A percentile compares a stretch with the other conserved stretches of the same genome.
Conservation (phyloP, 2,888 invertebrate genomes). For the Pheosia tremula region DNA sequence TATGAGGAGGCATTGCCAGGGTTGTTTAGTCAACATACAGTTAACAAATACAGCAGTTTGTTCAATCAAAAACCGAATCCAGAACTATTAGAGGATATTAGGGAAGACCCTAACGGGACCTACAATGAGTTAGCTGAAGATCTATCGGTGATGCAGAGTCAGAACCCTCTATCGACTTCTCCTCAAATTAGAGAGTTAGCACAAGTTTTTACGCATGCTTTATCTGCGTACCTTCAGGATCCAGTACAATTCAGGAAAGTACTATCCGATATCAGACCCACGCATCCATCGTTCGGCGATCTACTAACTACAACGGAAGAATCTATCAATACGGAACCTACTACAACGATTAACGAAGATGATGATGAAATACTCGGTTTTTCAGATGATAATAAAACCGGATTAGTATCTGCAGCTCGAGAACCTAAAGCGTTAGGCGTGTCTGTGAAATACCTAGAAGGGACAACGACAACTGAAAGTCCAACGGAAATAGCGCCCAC, state of each 20-base stretch:
- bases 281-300: slow-evolving; percentile 87
- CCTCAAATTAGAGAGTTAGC: slow-evolving; percentile 91
- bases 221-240: slow-evolving; percentile 92
- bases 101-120: slow-evolving; percentile 70
- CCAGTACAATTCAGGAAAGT: slow-evolving; percentile 92
- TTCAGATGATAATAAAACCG: slow-evolving; percentile 85
- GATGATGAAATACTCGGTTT: slow-evolving; percentile 92
- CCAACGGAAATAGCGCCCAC: slow-evolving; percentile 51
- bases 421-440: slow-evolving; percentile 75
- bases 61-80: slow-evolving; percentile 66
- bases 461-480: slow-evolving; percentile 52
- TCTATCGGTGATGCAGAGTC: slow-evolving; percentile 86
- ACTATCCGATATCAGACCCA: slow-evolving; percentile 90
- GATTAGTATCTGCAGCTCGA: slow-evolving; percentile 52
- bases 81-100: slow-evolving; percentile 70
- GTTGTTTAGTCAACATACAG: slow-evolving; percentile 87
- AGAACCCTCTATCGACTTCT: slow-evolving; percentile 84
- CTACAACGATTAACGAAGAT: slow-evolving; percentile 86
- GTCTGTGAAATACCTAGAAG: slow-evolving; percentile 52
- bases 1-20: slow-evolving; percentile 82
- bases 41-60: slow-evolving; percentile 85
- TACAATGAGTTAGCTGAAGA: slow-evolving; percentile 80
- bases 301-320: slow-evolving; percentile 67
- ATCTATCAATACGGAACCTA: slow-evolving; percentile 79
- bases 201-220: slow-evolving; percentile 92